phyloP scores from a whole-genome alignment of 1,140 invertebrate genomes.

The Drosophila carrolli region DNA sequence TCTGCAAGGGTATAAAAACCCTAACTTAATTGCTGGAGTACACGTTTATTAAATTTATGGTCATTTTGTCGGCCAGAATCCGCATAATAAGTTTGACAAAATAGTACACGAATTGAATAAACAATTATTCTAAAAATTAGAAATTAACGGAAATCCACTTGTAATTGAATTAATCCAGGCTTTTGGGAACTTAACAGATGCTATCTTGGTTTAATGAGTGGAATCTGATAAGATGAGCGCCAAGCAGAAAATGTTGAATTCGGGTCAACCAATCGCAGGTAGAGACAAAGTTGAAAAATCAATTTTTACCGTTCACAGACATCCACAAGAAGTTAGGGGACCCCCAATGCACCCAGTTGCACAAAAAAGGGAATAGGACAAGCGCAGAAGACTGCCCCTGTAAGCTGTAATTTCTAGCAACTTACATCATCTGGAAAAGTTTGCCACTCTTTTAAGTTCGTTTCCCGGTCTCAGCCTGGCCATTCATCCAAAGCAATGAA shows the following conservation, averaged over 20 bases:
- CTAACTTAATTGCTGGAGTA: background rate
- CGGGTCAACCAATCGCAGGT: slow-evolving; percentile 50
- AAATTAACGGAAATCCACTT: background rate
- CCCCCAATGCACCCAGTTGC: slow-evolving; percentile 43
- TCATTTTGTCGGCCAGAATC: slow-evolving; percentile 15
- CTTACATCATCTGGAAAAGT: slow-evolving; percentile 68
- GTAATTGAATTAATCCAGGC: background rate
- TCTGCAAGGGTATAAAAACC: too few species aligned
- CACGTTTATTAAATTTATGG: slow-evolving; percentile 24
- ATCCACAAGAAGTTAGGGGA: slow-evolving; percentile 2
- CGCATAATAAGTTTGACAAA: slow-evolving; percentile 25
- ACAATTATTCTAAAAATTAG: too few species aligned
- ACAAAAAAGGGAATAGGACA: background rate
- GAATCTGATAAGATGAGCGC: slow-evolving; percentile 17
- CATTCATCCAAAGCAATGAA: slow-evolving; percentile 56
- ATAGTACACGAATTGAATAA: too few species aligned
- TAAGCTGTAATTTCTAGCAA: slow-evolving; percentile 48
- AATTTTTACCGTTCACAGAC: slow-evolving; percentile 12
- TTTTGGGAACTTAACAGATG: background rate
- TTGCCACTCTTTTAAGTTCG: slow-evolving; percentile 60
- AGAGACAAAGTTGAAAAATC: slow-evolving; percentile 25
- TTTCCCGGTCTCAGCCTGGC: slow-evolving; percentile 23
- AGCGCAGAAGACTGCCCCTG: background rate
- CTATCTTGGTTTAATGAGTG: background rate
- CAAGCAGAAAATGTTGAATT: slow-evolving; percentile 13